Conservation (phyloP, 2,888 invertebrate genomes). For the Cataglyphis altisquamis region DNA sequence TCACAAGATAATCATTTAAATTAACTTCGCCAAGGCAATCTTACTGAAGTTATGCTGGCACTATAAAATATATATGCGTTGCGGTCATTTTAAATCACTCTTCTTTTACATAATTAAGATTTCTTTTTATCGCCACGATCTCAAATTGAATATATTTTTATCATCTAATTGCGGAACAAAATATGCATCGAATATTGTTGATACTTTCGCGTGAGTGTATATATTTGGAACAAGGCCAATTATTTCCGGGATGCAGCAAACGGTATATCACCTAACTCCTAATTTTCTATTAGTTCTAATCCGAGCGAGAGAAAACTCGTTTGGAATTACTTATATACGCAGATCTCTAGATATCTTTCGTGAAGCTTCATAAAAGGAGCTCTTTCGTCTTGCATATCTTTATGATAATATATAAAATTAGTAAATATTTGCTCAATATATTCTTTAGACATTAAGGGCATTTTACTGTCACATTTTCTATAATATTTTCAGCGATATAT, state of each 20-base stretch:
- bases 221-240: constrained; percentile 44
- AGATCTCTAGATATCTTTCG: constrained; percentile 9
- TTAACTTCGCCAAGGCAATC: background rate
- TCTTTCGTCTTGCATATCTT: constrained; percentile 2
- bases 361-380: constrained; percentile 12
- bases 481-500: background rate
- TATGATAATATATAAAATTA: constrained; percentile 18
- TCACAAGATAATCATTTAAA: background rate
- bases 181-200: constrained; percentile 16
- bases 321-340: background rate
- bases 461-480: background rate
- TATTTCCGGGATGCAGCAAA: constrained; percentile 42
- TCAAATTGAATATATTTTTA: constrained; percentile 19
- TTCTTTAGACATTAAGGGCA: background rate
- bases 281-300: constrained; percentile 33
- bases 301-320: constrained; percentile 18
- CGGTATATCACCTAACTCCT: background rate
- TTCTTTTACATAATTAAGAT: background rate
- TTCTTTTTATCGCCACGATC: background rate
- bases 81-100: background rate
- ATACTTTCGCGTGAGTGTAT: constrained; percentile 32
- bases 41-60: background rate
- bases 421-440: constrained; percentile 3
- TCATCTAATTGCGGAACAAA: background rate
- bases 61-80: background rate